Base-by-base conservation (phyloP, 2,888 invertebrate species). In the Criorhina ranunculi region DNA sequence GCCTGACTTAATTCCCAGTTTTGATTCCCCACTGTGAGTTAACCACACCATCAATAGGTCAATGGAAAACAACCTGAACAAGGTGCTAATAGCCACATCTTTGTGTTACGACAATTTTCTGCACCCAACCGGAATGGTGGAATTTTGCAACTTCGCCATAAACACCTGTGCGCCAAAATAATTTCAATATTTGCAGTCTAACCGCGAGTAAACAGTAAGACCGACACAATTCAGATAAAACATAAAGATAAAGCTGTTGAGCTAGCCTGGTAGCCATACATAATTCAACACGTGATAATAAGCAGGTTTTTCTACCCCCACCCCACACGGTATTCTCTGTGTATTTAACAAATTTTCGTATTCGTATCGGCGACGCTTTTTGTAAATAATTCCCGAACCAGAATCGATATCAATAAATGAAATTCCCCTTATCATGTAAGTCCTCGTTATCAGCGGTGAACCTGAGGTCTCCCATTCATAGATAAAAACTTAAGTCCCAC, bases 201-300 rank as follows among this genome's bases (percentile, higher is more conserved):
- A 1, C 9, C 35, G 37, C 7, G 53, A 12, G 49, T 31, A 57
- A 31, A 55, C 33, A 69, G n/a, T 42, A 53, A 55, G 9, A 37
- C 17, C 40, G 24, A 24, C 24, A 24, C 33, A 77, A 55, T 15
- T 31, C 15, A 46, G 24, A 49, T 42, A 64, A 29, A 31, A 57
- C 17, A 57, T 31, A 49, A 40, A 78, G 53, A 53, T 53, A 53
- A 44, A 46, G 17, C 24, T 3, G 24, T 24, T 24, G 4, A 2
- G 5, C 9, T n/a, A n/a, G 4, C 29, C 7, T 17, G 15, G 33
- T 15, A 31, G 17, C 15, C 53, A 40, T 55, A 59, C 59, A 72
- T 62, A 60, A 40, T 64, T 70, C 66, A 64, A 81, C 82, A 82
- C 77, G 64, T 82, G 82, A 82, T 77, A 70, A 17, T 9, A n/a